Percentiles rank a stretch among this genome's conserved stretches.
These are phyloP conservation scores for Jacana jacana DNA, from an alignment of 2,113 vertebrate genomes.

Conservation along the genomic window DNA sequence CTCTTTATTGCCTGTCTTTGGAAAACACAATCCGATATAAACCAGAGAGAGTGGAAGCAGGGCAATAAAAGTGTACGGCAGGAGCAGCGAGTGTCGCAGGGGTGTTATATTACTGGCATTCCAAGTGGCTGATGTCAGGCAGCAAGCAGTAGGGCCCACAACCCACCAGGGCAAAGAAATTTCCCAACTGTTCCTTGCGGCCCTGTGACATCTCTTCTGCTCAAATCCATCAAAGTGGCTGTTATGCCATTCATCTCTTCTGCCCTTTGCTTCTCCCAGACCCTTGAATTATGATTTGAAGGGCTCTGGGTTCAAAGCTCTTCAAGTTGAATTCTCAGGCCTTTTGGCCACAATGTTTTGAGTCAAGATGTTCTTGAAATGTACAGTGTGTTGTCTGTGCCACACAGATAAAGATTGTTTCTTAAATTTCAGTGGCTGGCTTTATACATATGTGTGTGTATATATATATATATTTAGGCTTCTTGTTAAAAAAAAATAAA, in stretches of 20 bases:
- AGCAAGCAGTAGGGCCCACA: background rate
- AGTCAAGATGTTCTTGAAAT: background rate
- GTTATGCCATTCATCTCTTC: background rate
- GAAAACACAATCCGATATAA: constrained; percentile 69
- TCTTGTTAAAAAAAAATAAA: background rate
- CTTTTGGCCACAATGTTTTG: background rate
- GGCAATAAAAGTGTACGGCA: constrained; percentile 62
- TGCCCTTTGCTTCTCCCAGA: constrained; percentile 4
- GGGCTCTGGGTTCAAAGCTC: constrained; percentile 47
- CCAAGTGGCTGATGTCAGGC: constrained; percentile 30
- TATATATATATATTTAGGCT: background rate
- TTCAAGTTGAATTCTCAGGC: background rate
- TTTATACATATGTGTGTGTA: too few relatives aligned
- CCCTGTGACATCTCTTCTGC: constrained; percentile 24
- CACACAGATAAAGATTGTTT: background rate
- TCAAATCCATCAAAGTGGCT: background rate
- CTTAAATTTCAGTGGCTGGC: background rate
- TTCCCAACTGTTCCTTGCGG: background rate
- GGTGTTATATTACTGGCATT: constrained; percentile 65
- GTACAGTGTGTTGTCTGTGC: background rate
- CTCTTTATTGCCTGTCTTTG: constrained; percentile 66
- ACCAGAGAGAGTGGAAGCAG: constrained; percentile 59
- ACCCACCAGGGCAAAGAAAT: background rate
- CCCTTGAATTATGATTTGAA: background rate
- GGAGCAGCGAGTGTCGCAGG: constrained; percentile 21